Conservation (phyloP, 1,140 invertebrate genomes). For the Drosophila pseudoobscura region DNA sequence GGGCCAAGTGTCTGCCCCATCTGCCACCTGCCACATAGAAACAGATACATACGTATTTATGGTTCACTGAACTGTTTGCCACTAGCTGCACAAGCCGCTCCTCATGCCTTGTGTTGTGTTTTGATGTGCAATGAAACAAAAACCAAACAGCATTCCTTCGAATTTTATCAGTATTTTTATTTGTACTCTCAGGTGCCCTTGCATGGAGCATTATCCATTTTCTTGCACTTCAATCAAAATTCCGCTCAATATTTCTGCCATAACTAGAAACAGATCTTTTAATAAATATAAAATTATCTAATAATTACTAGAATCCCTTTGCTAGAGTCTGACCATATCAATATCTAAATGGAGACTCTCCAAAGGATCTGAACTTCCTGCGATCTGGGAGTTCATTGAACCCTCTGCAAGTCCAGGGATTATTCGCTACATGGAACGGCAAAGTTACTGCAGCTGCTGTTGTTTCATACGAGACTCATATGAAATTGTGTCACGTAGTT, state of each 20-base stretch:
- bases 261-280: no score
- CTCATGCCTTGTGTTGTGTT: no score
- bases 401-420: slow-evolving; percentile 19
- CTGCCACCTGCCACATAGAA: slow-evolving; percentile 7
- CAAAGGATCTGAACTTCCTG: neutral
- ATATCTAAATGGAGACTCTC: neutral
- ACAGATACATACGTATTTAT: slow-evolving; percentile 23
- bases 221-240: no score
- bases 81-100: neutral
- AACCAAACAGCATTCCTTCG: no score
- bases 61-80: slow-evolving; percentile 46
- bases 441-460: slow-evolving; percentile 22
- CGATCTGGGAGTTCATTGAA: slow-evolving; percentile 24
- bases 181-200: no score
- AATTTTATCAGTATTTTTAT: no score
- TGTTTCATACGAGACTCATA: slow-evolving; percentile 28
- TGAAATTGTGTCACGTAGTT: slow-evolving; percentile 71
- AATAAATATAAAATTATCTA: no score
- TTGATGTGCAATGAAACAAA: no score
- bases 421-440: slow-evolving; percentile 17
- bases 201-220: no score
- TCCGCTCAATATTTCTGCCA: no score
- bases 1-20: slow-evolving; percentile 48
- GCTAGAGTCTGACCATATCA: neutral
- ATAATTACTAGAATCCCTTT: no score